Conservation (phyloP, 2,888 invertebrate species). For the Orthonevra nobilis region DNA sequence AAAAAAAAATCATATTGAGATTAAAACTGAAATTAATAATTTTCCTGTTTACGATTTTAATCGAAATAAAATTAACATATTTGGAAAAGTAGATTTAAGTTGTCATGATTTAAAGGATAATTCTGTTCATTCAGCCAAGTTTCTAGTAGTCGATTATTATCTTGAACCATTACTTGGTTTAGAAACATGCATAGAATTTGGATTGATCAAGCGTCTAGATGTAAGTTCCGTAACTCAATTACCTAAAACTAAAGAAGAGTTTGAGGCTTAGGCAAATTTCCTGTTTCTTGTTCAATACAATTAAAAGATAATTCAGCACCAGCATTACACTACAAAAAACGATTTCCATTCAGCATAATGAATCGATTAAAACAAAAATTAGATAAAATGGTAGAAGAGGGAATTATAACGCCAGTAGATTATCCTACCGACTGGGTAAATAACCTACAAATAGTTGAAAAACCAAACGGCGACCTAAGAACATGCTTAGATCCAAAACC, state of each 20-base stretch:
- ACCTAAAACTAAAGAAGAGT: neutral
- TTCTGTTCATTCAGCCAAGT: neutral
- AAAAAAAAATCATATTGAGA: slow-evolving; percentile 17
- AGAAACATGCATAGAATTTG: slow-evolving; percentile 18
- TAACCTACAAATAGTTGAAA: slow-evolving; percentile 71
- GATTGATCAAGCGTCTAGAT: slow-evolving; percentile 13
- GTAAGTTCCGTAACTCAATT: neutral
- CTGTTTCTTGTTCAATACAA: slow-evolving; percentile 32
- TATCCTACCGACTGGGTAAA: slow-evolving; percentile 71
- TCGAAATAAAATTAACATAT: slow-evolving; percentile 48
- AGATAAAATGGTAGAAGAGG: slow-evolving; percentile 41
- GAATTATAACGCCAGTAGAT: slow-evolving; percentile 68
- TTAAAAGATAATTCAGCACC: slow-evolving; percentile 58
- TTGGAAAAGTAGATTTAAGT: slow-evolving; percentile 12
- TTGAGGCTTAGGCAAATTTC: slow-evolving; percentile 57
- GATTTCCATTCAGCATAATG: slow-evolving; percentile 50
- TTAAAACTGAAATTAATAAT: slow-evolving; percentile 27
- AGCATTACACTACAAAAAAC: slow-evolving; percentile 65
- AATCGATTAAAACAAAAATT: slow-evolving; percentile 58
- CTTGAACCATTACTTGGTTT: slow-evolving; percentile 24
- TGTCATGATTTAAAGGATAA: slow-evolving; percentile 11
- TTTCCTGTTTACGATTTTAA: slow-evolving; percentile 55
- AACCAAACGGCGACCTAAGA: too few species aligned
- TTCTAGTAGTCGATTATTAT: slow-evolving; percentile 25
- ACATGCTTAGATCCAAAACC: slow-evolving; percentile 72